A percentile compares a stretch with the other conserved stretches of the same genome.
phyloP scores from a whole-genome alignment of 2,888 invertebrate genomes.

The Eumacrocentrus americanus region DNA sequence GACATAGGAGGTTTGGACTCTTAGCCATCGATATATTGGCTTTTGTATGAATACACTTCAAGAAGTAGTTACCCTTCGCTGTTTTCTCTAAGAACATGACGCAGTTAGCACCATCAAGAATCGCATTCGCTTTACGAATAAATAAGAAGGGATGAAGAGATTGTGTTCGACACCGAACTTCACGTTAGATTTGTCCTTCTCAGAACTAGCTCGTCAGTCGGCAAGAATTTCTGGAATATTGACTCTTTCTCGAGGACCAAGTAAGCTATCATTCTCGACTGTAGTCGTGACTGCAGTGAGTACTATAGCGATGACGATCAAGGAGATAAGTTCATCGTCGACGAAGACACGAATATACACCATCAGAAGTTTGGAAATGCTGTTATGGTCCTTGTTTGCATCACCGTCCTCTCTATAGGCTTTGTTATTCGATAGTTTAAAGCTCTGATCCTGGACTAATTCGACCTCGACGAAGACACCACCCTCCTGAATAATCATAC shows the following conservation, averaged over 20 bases:
- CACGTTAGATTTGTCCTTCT: constrained; percentile 93
- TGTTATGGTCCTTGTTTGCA: constrained; percentile 82
- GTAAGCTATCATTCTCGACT: constrained; percentile 93
- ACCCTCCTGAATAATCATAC: constrained; percentile 92
- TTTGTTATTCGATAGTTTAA: constrained; percentile 85
- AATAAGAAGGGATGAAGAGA: constrained; percentile 98
- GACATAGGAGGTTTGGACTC: constrained; percentile 97
- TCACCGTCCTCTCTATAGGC: constrained; percentile 79
- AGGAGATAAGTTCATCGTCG: constrained; percentile 95
- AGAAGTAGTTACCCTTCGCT: constrained; percentile 94
- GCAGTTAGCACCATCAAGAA: constrained; percentile 96
- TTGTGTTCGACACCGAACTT: constrained; percentile 89
- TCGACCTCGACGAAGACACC: constrained; percentile 90
- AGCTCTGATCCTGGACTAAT: constrained; percentile 79
- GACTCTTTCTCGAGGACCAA: constrained; percentile 95
- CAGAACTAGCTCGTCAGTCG: constrained; percentile 95
- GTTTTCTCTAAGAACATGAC: constrained; percentile 98
- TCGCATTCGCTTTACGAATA: constrained; percentile 95
- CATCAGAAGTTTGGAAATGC: constrained; percentile 90
- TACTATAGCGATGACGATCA: constrained; percentile 78
- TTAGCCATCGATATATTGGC: too few species aligned
- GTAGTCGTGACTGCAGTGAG: constrained; percentile 70
- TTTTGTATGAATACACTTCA: constrained; percentile 93
- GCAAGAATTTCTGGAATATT: constrained; percentile 95
- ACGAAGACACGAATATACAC: constrained; percentile 87